Percentiles rank a stretch among this genome's conserved stretches.
phyloP scores from a whole-genome alignment of 2,888 invertebrate genomes.

The Acrobasis repandana region DNA sequence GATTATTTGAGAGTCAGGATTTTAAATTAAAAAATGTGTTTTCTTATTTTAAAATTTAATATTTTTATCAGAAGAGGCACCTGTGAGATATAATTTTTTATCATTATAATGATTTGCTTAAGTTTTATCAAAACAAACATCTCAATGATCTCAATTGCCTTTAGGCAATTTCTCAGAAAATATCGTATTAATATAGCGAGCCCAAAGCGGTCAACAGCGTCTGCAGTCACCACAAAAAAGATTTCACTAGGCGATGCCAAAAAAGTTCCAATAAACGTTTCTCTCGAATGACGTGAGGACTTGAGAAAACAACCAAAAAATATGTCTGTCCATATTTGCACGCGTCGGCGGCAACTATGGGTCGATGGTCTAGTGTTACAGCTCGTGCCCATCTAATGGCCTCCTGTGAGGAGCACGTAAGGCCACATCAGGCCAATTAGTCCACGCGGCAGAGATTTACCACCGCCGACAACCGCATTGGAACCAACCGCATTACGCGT shows the following conservation, averaged over 20 bases:
- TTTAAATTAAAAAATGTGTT: too few relatives aligned
- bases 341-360: neutral
- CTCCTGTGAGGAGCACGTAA: conserved; percentile 51
- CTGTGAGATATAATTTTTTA: too few relatives aligned
- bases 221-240: neutral
- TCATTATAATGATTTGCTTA: too few relatives aligned
- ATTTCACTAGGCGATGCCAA: neutral
- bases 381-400: conserved; percentile 55
- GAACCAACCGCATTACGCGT: conserved; percentile 55
- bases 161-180: neutral
- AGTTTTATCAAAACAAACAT: neutral
- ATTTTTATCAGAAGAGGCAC: too few relatives aligned
- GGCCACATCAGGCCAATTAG: conserved; percentile 60
- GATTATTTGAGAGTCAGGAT: too few relatives aligned
- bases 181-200: neutral
- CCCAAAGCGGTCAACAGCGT: neutral
- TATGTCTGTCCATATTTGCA: conserved; percentile 1
- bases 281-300: neutral
- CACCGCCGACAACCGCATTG: conserved; percentile 49
- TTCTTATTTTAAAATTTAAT: too few relatives aligned
- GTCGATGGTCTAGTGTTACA: conserved; percentile 21
- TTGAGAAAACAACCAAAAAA: conserved; percentile 4
- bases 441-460: conserved; percentile 55
- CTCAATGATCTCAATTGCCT: neutral
- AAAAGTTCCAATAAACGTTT: neutral